A percentile compares a stretch with the other conserved stretches of the same genome.
Conservation (phyloP, 2,888 invertebrate species). For the Tenthredo distinguenda region DNA sequence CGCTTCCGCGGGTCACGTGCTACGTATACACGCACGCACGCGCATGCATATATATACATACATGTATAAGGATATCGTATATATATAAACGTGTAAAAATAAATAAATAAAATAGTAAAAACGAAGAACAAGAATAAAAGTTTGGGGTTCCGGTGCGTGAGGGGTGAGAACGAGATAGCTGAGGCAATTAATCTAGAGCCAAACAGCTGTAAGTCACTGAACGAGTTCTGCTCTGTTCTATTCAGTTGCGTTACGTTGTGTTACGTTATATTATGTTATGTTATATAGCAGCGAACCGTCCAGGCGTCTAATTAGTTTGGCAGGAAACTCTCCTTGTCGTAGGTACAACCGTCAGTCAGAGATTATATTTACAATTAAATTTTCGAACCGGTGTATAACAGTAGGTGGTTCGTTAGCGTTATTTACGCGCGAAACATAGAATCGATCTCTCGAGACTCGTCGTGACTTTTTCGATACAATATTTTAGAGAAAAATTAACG, state of each 20-base stretch:
- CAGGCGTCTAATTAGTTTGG: slow-evolving; percentile 35
- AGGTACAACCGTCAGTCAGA: background rate
- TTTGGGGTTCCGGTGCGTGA: background rate
- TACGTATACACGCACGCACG: background rate
- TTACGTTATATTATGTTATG: background rate
- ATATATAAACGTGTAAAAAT: background rate
- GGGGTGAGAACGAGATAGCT: background rate
- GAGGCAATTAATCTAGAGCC: slow-evolving; percentile 29
- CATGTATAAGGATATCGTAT: background rate
- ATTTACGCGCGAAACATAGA: background rate
- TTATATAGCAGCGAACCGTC: background rate
- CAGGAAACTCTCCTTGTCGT: slow-evolving; percentile 4
- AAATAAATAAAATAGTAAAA: background rate
- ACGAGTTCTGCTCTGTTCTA: background rate
- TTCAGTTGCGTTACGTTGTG: background rate
- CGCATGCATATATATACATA: too few relatives aligned
- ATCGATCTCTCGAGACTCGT: background rate
- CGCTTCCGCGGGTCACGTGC: background rate
- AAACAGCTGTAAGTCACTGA: slow-evolving; percentile 29
- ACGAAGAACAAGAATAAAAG: background rate
- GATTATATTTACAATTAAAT: background rate
- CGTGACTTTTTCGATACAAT: too few relatives aligned
- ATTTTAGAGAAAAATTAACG: too few relatives aligned
- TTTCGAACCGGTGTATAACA: background rate
- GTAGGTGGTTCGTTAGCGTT: background rate